A percentile compares a stretch with the other conserved stretches of the same genome.
These are phyloP conservation scores for Hoplostethus mediterraneus DNA, from an alignment of 2,797 vertebrate genomes.

Conservation along the genomic window DNA sequence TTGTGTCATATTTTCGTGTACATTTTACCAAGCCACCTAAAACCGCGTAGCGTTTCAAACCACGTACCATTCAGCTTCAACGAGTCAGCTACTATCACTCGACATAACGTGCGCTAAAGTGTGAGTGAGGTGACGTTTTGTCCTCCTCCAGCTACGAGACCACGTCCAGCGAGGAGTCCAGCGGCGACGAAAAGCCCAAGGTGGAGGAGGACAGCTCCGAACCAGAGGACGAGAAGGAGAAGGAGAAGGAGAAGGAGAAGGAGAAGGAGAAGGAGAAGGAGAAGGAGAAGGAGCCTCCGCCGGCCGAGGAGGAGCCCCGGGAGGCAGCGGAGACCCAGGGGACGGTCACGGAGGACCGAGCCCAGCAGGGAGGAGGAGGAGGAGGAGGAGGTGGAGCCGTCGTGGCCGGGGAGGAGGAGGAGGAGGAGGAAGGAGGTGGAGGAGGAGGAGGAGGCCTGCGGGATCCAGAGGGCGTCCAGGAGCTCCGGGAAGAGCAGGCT, in stretches of 20 bases:
- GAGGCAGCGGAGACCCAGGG: slow-evolving; percentile 35
- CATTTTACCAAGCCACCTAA: too few species aligned
- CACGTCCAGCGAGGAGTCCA: slow-evolving; percentile 91
- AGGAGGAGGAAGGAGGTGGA: too few species aligned
- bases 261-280: slow-evolving; percentile 13
- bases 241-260: not conserved
- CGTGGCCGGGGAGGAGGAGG: slow-evolving; percentile 58
- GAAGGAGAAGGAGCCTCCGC: not conserved
- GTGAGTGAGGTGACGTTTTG: slow-evolving; percentile 19
- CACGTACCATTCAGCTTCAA: too few species aligned
- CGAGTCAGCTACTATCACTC: too few species aligned
- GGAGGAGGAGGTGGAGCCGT: too few species aligned
- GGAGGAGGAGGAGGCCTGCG: slow-evolving; percentile 60
- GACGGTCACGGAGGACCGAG: slow-evolving; percentile 59
- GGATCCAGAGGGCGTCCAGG: slow-evolving; percentile 60
- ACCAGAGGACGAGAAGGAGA: slow-evolving; percentile 32
- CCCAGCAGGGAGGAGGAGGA: slow-evolving; percentile 63
- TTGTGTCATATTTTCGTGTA: too few species aligned
- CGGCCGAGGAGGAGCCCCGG: slow-evolving; percentile 9
- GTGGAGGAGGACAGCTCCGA: slow-evolving; percentile 83
- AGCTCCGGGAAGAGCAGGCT: slow-evolving; percentile 75
- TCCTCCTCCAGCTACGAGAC: slow-evolving; percentile 85
- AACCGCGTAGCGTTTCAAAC: too few species aligned
- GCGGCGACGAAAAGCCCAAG: slow-evolving; percentile 88
- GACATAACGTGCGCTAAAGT: too few species aligned